Conservation (phyloP, 2,797 vertebrate species). For the Danio tinwini region DNA sequence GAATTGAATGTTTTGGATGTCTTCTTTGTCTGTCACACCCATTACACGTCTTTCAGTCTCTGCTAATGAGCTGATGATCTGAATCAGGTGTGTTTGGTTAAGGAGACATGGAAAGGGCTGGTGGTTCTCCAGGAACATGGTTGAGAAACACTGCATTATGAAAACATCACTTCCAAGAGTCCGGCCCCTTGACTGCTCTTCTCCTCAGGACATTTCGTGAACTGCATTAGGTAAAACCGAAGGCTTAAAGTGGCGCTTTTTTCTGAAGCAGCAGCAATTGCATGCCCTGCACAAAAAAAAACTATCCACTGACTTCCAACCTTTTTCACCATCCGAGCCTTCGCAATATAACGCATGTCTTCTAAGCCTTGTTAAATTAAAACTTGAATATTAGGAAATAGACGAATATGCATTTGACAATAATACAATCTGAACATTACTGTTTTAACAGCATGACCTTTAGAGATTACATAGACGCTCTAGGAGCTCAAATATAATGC, state of each 20-base stretch:
- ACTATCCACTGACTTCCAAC: conserved; percentile 64
- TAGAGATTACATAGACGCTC: conserved; percentile 70
- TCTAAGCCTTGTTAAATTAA: conserved; percentile 68
- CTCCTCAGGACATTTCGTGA: conserved; percentile 56
- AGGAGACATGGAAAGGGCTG: too few species aligned
- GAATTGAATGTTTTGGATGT: too few species aligned
- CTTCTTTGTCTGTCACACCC: too few species aligned
- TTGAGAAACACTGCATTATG: not conserved
- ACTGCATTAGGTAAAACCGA: conserved; percentile 58
- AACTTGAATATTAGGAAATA: conserved; percentile 66
- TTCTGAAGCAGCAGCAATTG: conserved; percentile 83
- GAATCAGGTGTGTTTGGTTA: too few species aligned
- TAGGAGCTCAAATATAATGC: conserved; percentile 77
- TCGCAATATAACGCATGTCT: conserved; percentile 61
- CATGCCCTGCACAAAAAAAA: conserved; percentile 75
- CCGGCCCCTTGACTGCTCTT: conserved; percentile 20
- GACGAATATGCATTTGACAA: conserved; percentile 65
- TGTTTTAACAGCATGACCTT: conserved; percentile 82
- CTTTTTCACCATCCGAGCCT: conserved; percentile 64
- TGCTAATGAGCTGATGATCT: too few species aligned
- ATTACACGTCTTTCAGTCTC: too few species aligned
- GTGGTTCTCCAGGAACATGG: too few species aligned
- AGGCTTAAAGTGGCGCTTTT: conserved; percentile 81
- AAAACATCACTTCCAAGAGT: conserved; percentile 22
- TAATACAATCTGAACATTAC: conserved; percentile 71